Evolutionary conservation across 2,888 invertebrate genomes (phyloP), one percentile per base, ranked within the genome.

Genomic region (Leptodirus hochenwartii): DNA sequence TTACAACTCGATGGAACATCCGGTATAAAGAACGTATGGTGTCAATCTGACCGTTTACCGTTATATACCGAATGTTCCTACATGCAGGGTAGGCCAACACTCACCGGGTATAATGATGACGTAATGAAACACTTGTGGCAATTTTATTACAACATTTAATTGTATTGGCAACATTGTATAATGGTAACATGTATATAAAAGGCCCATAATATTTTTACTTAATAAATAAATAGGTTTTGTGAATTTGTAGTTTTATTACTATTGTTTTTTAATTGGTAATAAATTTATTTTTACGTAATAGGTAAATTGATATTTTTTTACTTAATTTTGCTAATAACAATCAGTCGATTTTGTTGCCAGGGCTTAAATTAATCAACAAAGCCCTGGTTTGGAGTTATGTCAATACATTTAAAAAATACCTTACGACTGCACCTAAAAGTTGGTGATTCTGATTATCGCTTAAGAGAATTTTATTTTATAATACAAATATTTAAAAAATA

Each of bases 11-110:
- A 59, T 38, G 62, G 65, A 1, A 49, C 43, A 9, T 59, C 64
- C 14, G 66, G 66, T 15, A 51, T 61, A 1, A 80, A 73, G 48
- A 93, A 93, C 54, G 63, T 78, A 39, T 82, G 79, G 68, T 91
- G 81, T 66, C 66, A 69, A 43, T 64, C 65, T 27, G 65, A 72
- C 12, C 53, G 61, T 38, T 54, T 76, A 29, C 56, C 68, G 38
- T 47, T 87, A 12, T 85, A 74, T 43, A 60, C 66, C 25, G 59
- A 61, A 30, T 73, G 78, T 44, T 51, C 59, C 34, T 78, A 77
- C 50, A 58, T 66, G 34, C 46, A 59, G 27, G 78, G 77, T 20
- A 61, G 58, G 46, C 75, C 85, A 23, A 52, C 59, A 12, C 52
- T 84, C 34, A 64, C 68, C 36, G 76, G 74, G 25, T 90, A 84